Evolutionary conservation across 2,888 invertebrate genomes (phyloP), one percentile per base, ranked within the genome.

Genomic region (Spisula solida): DNA sequence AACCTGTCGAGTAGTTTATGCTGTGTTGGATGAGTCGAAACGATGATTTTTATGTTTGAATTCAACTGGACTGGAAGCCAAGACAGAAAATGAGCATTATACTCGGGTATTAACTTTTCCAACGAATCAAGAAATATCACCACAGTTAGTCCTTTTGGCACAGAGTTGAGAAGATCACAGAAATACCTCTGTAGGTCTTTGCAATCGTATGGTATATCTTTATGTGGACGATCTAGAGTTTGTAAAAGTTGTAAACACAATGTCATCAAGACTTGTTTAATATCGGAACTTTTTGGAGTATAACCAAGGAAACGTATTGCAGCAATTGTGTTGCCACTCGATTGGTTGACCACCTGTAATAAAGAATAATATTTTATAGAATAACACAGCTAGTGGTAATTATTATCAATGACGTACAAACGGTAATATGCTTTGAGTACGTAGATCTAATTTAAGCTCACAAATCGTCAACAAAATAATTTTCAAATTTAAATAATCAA

Each of bases 41-140:
- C 66, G 60, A 96, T 90, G 6, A 96, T 90, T 91, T 96, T 96
- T 0, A 96, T 95, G 91, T 96, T 96, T n/a, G 89, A 82, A 12
- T 93, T 94, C 55, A 96, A 90, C 20, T 89, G 80, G 2, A 60
- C 55, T n/a, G 96, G 96, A 18, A 96, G 85, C 96, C 96, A 96
- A 29, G 91, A 81, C 93, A 95, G 82, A 31, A 88, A 86, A 84
- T 94, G 93, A n/a, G 95, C 94, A 85, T 93, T 93, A 85, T 94
- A 91, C n/a, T 95, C 95, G 0, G 94, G 94, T 14, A 85, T 87
- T 0, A 95, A 89, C 66, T 93, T 91, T 12, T 93, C 90, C 20
- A 94, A 18, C 88, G 94, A 91, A 94, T 94, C 96, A 90, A 96
- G 75, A 78, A 95, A 90, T 25, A 96, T 87, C 12, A 96, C 92